These are phyloP conservation scores for Struthidea cinerea DNA, from an alignment of 2,113 vertebrate species.

Conservation along the genomic window DNA sequence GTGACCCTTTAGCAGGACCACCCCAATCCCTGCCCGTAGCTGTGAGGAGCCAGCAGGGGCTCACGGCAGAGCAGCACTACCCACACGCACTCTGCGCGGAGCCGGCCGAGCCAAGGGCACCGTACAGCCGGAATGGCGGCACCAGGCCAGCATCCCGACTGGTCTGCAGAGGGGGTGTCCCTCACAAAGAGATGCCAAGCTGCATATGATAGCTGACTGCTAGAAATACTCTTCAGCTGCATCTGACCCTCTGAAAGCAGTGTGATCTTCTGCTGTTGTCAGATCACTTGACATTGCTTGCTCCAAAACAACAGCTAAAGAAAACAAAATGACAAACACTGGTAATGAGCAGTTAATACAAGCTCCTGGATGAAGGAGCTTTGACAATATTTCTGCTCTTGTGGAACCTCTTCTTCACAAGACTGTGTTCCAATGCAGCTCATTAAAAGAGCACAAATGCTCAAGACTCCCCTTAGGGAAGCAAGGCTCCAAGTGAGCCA, in stretches of 20 bases:
- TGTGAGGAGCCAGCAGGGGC: background rate
- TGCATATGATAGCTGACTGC: background rate
- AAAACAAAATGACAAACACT: conserved; percentile 11
- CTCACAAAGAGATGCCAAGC: background rate
- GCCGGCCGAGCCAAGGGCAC: background rate
- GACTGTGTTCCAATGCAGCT: background rate
- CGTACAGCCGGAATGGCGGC: accelerated
- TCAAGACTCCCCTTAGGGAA: background rate
- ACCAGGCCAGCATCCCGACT: background rate
- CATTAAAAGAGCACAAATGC: background rate
- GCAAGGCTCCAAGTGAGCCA: background rate
- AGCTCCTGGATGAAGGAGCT: conserved; percentile 41
- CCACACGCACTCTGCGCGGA: accelerated
- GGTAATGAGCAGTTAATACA: conserved; percentile 26
- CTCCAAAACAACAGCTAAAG: conserved; percentile 13
- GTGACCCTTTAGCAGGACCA: accelerated
- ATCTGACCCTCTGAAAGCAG: background rate
- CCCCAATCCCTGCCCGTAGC: no score
- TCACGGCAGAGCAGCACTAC: accelerated
- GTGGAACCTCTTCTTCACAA: background rate
- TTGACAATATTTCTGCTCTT: background rate
- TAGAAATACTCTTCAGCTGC: background rate
- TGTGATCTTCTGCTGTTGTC: background rate
- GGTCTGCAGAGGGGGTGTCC: background rate
- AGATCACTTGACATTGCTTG: background rate